Conservation (phyloP, 1,140 invertebrate genomes). For the Brachionus asplanchnoidis region DNA sequence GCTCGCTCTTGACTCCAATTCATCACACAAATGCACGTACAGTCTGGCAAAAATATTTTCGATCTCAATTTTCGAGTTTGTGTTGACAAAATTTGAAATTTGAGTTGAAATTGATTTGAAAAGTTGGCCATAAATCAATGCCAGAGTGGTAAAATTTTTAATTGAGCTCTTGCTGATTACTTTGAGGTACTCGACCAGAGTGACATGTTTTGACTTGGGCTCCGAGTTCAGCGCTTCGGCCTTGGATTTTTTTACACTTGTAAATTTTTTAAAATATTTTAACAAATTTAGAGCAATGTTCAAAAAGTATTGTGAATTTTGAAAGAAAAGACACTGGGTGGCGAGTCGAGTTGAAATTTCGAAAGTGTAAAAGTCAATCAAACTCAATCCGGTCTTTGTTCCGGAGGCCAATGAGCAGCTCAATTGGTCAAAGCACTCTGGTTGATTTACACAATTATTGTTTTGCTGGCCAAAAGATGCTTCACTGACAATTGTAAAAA, state of each 20-base stretch:
- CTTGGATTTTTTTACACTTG: constrained; percentile 6
- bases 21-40: not conserved
- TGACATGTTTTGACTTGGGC: not conserved
- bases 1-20: not conserved
- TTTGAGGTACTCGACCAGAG: not conserved
- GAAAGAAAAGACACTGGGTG: not conserved
- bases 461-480: not conserved
- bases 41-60: not conserved
- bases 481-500: constrained; percentile 21
- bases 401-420: not conserved
- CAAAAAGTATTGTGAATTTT: constrained; percentile 9
- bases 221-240: not conserved
- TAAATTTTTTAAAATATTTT: not conserved
- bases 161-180: not conserved
- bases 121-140: not conserved
- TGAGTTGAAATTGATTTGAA: constrained; percentile 7
- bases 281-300: not conserved
- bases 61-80: not conserved
- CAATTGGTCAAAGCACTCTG: not conserved
- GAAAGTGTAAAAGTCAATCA: not conserved
- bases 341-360: not conserved
- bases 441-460: not conserved
- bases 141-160: not conserved
- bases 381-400: not conserved
- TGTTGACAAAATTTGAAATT: constrained; percentile 37